Evolutionary conservation across 2,797 vertebrate genomes (phyloP).

Genomic region (Numenius phaeopus): DNA sequence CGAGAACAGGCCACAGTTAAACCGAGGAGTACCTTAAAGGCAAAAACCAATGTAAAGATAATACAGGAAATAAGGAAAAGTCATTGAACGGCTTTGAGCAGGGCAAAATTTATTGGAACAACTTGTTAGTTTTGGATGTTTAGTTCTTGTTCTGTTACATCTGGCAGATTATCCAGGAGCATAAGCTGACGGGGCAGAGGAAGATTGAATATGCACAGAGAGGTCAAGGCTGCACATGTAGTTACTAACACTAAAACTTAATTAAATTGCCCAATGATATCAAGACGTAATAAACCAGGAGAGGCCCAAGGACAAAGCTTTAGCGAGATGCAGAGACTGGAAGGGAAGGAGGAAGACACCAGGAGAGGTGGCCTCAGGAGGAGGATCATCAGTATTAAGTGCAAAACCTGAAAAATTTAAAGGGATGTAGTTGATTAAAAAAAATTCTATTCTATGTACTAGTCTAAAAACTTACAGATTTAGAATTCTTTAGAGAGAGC

Average conservation of each 20-base stretch:
- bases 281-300: neutral
- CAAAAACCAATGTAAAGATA: neutral
- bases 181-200: neutral
- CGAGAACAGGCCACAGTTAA: neutral
- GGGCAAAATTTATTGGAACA: neutral
- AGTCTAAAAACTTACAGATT: neutral
- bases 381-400: neutral
- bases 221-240: neutral
- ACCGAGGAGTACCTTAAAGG: neutral
- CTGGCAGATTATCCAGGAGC: neutral
- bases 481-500: neutral
- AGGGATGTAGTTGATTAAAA: accelerated
- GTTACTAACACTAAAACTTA: neutral
- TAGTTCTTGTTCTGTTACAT: neutral
- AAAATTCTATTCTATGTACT: neutral
- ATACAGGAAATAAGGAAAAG: neutral
- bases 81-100: neutral
- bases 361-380: neutral
- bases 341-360: neutral
- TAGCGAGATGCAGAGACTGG: neutral
- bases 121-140: neutral
- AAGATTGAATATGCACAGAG: accelerated
- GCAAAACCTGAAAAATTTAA: neutral
- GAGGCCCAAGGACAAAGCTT: neutral
- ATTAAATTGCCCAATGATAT: accelerated